Evolutionary conservation across 1,140 invertebrate species (phyloP), one percentile per base, ranked within the genome.

Genomic region (Telenomus remus): DNA sequence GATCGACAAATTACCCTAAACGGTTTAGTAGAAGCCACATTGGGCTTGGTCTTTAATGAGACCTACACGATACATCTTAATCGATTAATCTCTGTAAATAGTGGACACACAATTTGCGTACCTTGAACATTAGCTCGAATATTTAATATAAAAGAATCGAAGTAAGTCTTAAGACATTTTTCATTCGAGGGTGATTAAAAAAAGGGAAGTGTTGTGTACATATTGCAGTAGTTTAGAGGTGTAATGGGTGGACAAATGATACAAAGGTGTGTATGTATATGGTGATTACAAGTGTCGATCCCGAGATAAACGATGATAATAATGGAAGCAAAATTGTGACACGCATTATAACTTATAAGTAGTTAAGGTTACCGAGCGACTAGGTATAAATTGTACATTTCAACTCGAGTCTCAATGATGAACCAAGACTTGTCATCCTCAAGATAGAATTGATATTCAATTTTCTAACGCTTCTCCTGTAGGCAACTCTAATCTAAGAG

Each of bases 41-140:
- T 72, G 64, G 64, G 55, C 33, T 61, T 61, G 27, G 27, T 34
- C 42, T 33, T 46, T 61, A 37, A 73, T 11, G 61, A 66, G 9
- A 39, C n/a, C 9, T 39, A 39, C 37, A 53, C 44, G 39, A 15
- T 57, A 51, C 47, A 14, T 64, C 9, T 1, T 59, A 49, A 73
- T 27, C 37, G 37, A 49, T n/a, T 64, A 65, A 12, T 51, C 8
- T 65, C 44, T 65, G 74, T 80, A 81, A 74, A 81, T 80, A 80
- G 53, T 65, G 53, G n/a, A 82, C 49, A 65, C 75, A 55, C 64
- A 78, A 77, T 79, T 80, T 65, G 75, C 75, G 83, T 84, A 84
- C 81, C 83, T 84, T 82, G 81, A 82, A 82, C 19, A 81, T 81
- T 82, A 82, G 70, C 49, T 70, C 72, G 14, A 43, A 11, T 60